Conservation (phyloP, 2,113 vertebrate species). For the Thryonomys swinderianus region DNA sequence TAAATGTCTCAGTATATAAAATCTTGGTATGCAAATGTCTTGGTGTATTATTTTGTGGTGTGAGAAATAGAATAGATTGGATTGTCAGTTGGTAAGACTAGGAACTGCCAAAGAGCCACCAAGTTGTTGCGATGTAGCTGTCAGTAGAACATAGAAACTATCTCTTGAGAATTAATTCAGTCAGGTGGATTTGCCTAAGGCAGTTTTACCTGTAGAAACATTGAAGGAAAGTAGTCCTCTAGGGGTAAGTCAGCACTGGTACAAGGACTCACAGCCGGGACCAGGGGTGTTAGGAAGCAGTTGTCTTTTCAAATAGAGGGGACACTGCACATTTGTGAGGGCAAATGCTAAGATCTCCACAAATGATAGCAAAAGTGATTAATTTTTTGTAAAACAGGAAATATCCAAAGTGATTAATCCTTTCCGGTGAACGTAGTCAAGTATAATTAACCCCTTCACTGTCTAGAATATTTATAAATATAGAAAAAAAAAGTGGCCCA, state of each 20-base stretch:
- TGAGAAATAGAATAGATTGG: neutral
- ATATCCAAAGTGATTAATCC: neutral
- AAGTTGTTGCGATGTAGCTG: neutral
- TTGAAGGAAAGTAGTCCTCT: neutral
- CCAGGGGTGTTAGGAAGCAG: neutral
- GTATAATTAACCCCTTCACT: neutral
- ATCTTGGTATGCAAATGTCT: neutral
- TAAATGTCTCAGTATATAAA: neutral
- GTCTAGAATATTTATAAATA: constrained; percentile 24
- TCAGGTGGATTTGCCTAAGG: constrained; percentile 6
- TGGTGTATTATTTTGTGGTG: neutral
- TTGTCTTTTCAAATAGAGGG: neutral
- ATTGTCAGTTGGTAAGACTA: neutral
- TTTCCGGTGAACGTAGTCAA: neutral
- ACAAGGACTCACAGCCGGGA: neutral
- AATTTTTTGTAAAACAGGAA: too few species aligned
- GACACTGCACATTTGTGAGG: neutral
- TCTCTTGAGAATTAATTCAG: neutral
- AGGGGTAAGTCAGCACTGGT: neutral
- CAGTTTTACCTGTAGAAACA: neutral
- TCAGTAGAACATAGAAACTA: neutral
- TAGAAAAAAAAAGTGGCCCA: constrained; percentile 6
- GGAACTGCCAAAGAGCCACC: neutral
- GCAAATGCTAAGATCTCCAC: constrained; percentile 8
- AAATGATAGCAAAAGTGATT: neutral